A percentile compares a stretch with the other conserved stretches of the same genome.
Conservation (phyloP, 1,140 invertebrate species). For the Trichoplusia ni region DNA sequence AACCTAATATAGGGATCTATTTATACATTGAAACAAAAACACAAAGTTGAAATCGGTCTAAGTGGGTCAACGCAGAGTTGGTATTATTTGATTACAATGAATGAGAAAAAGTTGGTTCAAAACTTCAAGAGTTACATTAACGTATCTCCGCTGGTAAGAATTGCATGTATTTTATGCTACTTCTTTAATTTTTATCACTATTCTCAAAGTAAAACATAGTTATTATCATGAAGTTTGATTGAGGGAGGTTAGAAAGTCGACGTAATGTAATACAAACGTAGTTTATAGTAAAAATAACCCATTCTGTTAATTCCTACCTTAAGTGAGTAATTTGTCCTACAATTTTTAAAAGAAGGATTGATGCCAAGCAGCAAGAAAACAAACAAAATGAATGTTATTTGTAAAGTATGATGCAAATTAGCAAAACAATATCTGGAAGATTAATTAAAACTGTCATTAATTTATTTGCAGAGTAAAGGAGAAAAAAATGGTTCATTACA, state of each 20-base stretch:
- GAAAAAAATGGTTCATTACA: constrained; percentile 70
- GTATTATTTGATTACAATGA: constrained; percentile 69
- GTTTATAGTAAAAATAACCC: no score
- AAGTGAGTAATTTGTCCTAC: no score
- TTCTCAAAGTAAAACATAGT: no score
- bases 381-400: no score
- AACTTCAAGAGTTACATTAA: constrained; percentile 78
- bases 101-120: constrained; percentile 72
- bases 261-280: background rate
- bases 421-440: no score
- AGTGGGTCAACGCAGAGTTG: constrained; percentile 62
- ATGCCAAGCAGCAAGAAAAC: no score
- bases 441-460: constrained; percentile 13
- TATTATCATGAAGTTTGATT: constrained; percentile 7
- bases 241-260: constrained; percentile 24
- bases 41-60: constrained; percentile 42
- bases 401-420: no score
- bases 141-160: constrained; percentile 63
- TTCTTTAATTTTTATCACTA: no score
- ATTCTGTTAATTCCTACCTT: no score
- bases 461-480: constrained; percentile 63
- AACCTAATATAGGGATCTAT: constrained; percentile 39
- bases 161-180: background rate
- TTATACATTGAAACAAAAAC: constrained; percentile 12
- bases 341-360: no score